Evolutionary conservation across 2,888 invertebrate genomes (phyloP).

Genomic region (Orthonevra nobilis): DNA sequence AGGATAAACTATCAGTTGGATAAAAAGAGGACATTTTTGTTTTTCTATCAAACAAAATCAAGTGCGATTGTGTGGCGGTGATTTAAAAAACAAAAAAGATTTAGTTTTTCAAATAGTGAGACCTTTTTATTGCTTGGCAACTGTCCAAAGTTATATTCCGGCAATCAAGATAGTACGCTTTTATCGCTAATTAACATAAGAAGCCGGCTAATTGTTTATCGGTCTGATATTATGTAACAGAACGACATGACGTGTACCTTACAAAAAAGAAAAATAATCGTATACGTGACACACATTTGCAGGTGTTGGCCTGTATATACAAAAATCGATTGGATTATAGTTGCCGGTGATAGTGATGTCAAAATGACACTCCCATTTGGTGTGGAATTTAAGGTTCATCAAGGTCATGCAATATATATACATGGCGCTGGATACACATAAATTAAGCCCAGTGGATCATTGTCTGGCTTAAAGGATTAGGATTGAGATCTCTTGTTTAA

Average conservation of each 20-base stretch:
- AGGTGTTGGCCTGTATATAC: neutral
- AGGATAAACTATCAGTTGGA: conserved; percentile 13
- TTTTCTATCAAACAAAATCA: neutral
- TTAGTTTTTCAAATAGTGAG: no score
- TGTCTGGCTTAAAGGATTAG: no score
- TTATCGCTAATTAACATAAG: conserved; percentile 7
- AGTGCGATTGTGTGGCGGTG: conserved; percentile 14
- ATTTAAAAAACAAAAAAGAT: neutral
- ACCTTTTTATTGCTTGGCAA: neutral
- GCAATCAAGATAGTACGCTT: no score
- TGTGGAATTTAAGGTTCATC: neutral
- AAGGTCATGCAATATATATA: neutral
- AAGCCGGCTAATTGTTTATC: conserved; percentile 39
- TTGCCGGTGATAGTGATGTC: neutral
- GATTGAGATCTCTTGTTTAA: no score
- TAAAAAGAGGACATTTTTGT: conserved; percentile 9
- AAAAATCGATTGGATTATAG: neutral
- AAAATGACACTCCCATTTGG: neutral
- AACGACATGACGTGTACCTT: conserved; percentile 19
- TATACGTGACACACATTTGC: conserved; percentile 13
- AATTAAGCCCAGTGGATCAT: neutral
- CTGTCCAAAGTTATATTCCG: no score
- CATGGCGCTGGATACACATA: neutral
- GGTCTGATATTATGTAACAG: conserved; percentile 20
- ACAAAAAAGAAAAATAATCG: no score